A percentile compares a stretch with the other conserved stretches of the same genome.
phyloP scores from a whole-genome alignment of 2,888 invertebrate genomes.

The Heteromurus nitidus region DNA sequence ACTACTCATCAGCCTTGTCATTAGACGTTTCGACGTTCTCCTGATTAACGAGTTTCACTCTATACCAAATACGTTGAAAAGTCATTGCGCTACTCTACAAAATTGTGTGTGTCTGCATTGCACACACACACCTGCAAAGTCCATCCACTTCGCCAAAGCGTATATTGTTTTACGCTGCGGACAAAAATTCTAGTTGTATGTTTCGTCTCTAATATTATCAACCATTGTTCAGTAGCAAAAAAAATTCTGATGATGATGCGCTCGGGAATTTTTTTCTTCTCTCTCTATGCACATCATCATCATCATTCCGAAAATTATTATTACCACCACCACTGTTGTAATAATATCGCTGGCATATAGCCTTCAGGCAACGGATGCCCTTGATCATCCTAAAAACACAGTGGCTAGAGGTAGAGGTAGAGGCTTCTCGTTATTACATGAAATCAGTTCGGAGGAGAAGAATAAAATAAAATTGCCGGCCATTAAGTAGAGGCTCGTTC shows the following conservation, averaged over 20 bases:
- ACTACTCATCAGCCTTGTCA: conserved; percentile 1
- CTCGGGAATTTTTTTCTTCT: background rate
- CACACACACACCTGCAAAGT: background rate
- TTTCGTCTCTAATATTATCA: background rate
- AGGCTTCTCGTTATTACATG: background rate
- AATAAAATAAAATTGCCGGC: conserved; percentile 28
- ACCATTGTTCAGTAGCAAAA: background rate
- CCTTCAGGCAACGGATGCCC: conserved; percentile 29
- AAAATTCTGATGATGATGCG: background rate
- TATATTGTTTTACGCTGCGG: too few relatives aligned
- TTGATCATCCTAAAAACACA: conserved; percentile 18
- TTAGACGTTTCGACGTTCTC: background rate
- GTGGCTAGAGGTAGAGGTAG: background rate
- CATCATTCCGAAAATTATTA: background rate
- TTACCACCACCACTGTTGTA: too few relatives aligned
- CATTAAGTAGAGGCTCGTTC: too few relatives aligned
- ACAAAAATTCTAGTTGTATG: background rate
- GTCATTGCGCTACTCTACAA: background rate
- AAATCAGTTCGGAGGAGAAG: background rate
- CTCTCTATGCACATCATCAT: too few relatives aligned
- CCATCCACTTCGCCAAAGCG: background rate
- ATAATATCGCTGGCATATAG: too few relatives aligned
- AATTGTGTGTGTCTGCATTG: background rate
- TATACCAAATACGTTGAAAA: too few relatives aligned
- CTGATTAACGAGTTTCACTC: background rate